Conservation (phyloP, 2,113 vertebrate genomes). For the Sinocyclocheilus maitianheensis region DNA sequence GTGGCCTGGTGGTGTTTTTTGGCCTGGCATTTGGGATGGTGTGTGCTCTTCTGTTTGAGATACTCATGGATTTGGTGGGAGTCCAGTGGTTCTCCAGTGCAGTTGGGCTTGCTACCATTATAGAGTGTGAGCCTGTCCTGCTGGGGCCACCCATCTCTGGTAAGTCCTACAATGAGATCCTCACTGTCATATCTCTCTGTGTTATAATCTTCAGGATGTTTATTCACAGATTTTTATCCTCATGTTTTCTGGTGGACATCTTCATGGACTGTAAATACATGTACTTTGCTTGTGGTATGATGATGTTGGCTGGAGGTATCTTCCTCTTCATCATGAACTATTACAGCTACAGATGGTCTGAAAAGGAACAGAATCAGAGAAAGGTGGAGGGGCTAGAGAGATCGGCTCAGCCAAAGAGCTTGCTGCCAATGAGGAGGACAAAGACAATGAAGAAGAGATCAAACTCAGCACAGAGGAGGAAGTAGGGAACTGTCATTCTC, state of each 20-base stretch:
- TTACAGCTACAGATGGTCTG: constrained; percentile 81
- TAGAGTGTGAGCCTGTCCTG: constrained; percentile 78
- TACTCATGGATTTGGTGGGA: constrained; percentile 81
- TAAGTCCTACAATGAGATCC: constrained; percentile 59
- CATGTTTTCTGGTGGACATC: constrained; percentile 78
- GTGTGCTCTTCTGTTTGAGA: constrained; percentile 82
- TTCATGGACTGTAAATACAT: constrained; percentile 83
- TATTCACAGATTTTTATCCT: constrained; percentile 51
- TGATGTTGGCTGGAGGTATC: constrained; percentile 78
- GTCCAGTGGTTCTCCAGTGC: constrained; percentile 76
- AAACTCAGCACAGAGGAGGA: constrained; percentile 50
- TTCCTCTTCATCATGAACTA: constrained; percentile 85
- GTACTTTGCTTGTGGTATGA: constrained; percentile 78
- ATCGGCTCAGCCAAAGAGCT: constrained; percentile 63
- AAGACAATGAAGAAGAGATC: constrained; percentile 53
- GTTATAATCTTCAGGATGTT: background rate
- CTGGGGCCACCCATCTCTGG: constrained; percentile 83
- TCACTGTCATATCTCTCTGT: background rate
- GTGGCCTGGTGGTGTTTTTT: constrained; percentile 72
- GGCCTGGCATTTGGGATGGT: constrained; percentile 80
- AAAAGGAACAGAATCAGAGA: constrained; percentile 69
- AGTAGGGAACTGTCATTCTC: background rate
- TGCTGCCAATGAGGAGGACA: constrained; percentile 45
- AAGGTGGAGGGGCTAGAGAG: constrained; percentile 46
- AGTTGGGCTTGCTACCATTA: constrained; percentile 80